Conservation (phyloP, 2,113 vertebrate genomes). For the Nyctereutes procyonoides region DNA sequence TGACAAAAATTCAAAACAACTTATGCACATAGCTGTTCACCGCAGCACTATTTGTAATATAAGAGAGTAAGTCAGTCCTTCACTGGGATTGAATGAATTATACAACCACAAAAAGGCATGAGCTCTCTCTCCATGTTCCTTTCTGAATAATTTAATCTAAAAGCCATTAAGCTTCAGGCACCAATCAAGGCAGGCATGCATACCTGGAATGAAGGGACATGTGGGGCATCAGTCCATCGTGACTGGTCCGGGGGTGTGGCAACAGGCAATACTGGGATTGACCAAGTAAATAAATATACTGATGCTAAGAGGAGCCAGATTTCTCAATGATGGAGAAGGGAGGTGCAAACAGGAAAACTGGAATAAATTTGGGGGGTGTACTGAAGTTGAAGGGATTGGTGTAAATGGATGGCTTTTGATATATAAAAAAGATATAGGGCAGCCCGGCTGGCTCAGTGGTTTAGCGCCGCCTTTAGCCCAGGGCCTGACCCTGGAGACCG, state of each 20-base stretch:
- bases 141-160: constrained; percentile 29
- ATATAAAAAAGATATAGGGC: background rate
- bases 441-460: too few species aligned
- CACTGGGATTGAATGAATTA: background rate
- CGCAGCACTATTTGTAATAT: background rate
- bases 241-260: too few species aligned
- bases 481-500: too few species aligned
- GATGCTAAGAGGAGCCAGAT: background rate
- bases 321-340: background rate
- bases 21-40: background rate
- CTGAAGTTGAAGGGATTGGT: background rate
- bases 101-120: background rate
- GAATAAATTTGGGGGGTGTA: background rate
- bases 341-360: background rate
- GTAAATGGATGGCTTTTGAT: background rate
- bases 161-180: background rate
- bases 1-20: background rate
- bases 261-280: background rate
- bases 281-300: background rate
- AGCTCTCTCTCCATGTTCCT: background rate
- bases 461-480: too few species aligned
- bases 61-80: background rate
- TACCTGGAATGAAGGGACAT: background rate
- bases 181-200: background rate
- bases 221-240: background rate